Evolutionary conservation across 2,797 vertebrate genomes (phyloP), one percentile per base, ranked within the genome.

Genomic region (Mus caroli): DNA sequence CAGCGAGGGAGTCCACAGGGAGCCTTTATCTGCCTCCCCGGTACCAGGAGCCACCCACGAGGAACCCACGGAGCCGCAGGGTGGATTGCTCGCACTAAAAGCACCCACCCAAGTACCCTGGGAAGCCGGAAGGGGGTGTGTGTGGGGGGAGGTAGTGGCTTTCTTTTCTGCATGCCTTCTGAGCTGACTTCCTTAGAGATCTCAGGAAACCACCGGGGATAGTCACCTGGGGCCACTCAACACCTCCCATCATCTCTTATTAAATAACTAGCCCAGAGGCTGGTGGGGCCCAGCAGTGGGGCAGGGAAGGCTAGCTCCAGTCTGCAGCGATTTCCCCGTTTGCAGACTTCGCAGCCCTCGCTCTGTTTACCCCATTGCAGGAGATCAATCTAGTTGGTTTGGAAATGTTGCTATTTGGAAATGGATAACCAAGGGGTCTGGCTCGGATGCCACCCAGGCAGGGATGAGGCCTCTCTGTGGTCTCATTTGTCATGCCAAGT

Each of bases 351-450:
- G 24, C 52, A 8, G 19, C 14, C 19, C 60, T 62, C 0, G 20
- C 3, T 85, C 84, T 97, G 92, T 79, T 94, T 94, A 92, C 82
- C 80, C n/a, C 62, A 80, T 75, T 43, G 64, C 46, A 26, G 1
- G 22, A 54, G 54, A 60, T 64, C 37, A 60, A 87, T 94, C 93
- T 86, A 19, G 40, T n/a, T 22, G 86, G 58, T 79, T 91, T 94
- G 92, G 88, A 58, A 71, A 73, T 11, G 50, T n/a, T 14, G 10
- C 54, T 71, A 71, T 20, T 71, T 71, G n/a, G 69, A 37, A 37
- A 71, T 37, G 14, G 78, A 83, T 75, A 22, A 19, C 43, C 50
- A 20, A 4, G 0, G 0, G 0, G 0, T 83, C 88, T 43, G 0
- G 13, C 52, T 69, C 19, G 1, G 85, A 87, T 40, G 22, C 94